Conservation (phyloP, 2,797 vertebrate genomes). For the Phoxinus dragarum region DNA sequence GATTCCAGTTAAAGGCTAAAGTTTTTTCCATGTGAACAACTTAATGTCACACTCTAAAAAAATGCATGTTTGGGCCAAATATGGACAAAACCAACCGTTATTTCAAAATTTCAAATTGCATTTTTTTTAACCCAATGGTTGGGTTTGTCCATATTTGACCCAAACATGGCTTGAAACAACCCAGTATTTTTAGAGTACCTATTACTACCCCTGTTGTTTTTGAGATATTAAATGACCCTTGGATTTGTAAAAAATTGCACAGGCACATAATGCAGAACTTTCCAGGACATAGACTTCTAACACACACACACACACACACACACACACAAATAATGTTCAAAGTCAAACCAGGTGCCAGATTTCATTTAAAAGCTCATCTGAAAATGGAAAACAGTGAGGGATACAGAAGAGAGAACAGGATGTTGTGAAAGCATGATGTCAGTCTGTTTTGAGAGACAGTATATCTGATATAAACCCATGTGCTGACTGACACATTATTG, state of each 20-base stretch:
- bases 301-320: no score
- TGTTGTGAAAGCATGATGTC: slow-evolving; percentile 23
- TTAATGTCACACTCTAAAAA: background rate
- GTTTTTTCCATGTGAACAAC: background rate
- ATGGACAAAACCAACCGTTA: background rate
- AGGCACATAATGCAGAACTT: no score
- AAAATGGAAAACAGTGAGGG: slow-evolving; percentile 55
- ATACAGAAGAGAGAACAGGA: slow-evolving; percentile 33
- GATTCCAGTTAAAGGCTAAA: background rate
- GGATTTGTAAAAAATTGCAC: background rate
- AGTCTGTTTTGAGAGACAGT: slow-evolving; percentile 20
- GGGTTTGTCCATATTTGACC: background rate
- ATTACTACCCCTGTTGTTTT: background rate
- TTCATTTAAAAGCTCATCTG: slow-evolving; percentile 52
- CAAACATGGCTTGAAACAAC: background rate
- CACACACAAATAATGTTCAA: slow-evolving; percentile 30
- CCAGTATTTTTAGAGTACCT: background rate
- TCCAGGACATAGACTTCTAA: no score
- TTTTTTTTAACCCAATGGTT: background rate
- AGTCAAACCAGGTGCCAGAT: slow-evolving; percentile 55
- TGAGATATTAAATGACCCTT: background rate
- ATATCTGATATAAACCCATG: slow-evolving; percentile 24
- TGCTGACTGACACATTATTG: slow-evolving; percentile 27
- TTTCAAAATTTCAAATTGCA: background rate
- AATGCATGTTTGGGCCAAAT: background rate